Percentiles rank a stretch among this genome's conserved stretches.
Conservation (phyloP, 1,140 invertebrate species). For the Bicyclus anynana region DNA sequence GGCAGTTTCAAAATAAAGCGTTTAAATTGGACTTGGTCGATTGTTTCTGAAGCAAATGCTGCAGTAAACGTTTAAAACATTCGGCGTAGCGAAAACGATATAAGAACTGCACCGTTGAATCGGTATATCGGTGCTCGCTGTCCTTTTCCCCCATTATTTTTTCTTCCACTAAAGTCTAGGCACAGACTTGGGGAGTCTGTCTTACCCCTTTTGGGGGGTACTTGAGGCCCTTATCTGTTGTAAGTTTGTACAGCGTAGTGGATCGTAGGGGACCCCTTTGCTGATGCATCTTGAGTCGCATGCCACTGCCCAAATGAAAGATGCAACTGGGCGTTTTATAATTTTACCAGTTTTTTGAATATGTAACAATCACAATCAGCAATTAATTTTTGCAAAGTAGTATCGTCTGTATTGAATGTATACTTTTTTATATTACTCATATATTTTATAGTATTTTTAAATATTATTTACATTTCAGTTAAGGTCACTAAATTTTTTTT, state of each 20-base stretch:
- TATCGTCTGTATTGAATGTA: conserved; percentile 1
- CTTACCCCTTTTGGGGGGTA: conserved; percentile 75
- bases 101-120: conserved; percentile 31
- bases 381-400: too few species aligned
- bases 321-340: conserved; percentile 29
- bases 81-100: conserved; percentile 30
- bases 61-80: not conserved
- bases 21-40: too few species aligned
- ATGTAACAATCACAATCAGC: too few species aligned
- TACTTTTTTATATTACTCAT: too few species aligned
- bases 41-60: too few species aligned
- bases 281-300: conserved; percentile 67
- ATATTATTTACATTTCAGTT: too few species aligned
- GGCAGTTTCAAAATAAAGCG: too few species aligned
- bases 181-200: conserved; percentile 67
- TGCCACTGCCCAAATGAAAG: conserved; percentile 44
- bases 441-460: too few species aligned
- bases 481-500: too few species aligned
- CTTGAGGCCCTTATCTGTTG: conserved; percentile 71
- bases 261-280: conserved; percentile 67
- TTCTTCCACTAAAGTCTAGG: conserved; percentile 71
- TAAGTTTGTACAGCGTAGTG: conserved; percentile 75
- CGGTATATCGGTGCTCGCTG: conserved; percentile 40
- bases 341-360: conserved; percentile 7
- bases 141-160: conserved; percentile 65